Evolutionary conservation across 2,797 vertebrate genomes (phyloP), one percentile per base, ranked within the genome.

Genomic region (Emys orbicularis): DNA sequence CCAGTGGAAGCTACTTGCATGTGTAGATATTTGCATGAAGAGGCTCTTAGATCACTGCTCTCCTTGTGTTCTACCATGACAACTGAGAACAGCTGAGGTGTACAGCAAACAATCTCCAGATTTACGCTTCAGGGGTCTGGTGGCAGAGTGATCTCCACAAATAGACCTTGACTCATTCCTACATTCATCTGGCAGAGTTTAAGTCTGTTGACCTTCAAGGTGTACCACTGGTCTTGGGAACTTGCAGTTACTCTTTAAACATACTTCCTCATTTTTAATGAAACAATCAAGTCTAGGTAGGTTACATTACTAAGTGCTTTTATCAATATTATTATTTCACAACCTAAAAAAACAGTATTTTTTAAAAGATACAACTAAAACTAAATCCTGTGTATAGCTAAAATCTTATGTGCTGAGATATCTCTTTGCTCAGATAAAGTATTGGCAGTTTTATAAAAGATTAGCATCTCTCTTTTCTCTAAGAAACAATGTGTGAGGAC

Each of bases 21-120:
- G 8, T 11, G 68, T 50, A 90, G 85, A 88, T 89, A 91, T 5
- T 87, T 31, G 41, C 16, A 13, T 0, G 19, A 86, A 10, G 54
- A 93, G 93, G 53, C 49, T 80, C 0, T 84, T 53, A 87, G 61
- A 95, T 47, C 74, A 41, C 27, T 90, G 79, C 72, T 83, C 81
- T 72, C 61, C 15, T 61, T n/a, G 1, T 31, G 29, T 29, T 44
- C 25, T 41, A 49, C 57, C 91, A n/a, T 0, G n/a, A 59, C 49
- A 85, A 84, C 61, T 76, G 27, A 83, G 84, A 92, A 2, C 87
- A 93, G 68, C 76, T 1, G 3, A 92, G 91, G 49, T 87, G 53
- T 81, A 84, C 54, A 90, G 87, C 89, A 57, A 88, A 49, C 44
- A 77, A 29, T 47, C 57, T 86, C 68, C 21, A 19, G 2, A 15